Evolutionary conservation across 2,797 vertebrate genomes (phyloP), one percentile per base, ranked within the genome.

Genomic region (Danio albolineatus): DNA sequence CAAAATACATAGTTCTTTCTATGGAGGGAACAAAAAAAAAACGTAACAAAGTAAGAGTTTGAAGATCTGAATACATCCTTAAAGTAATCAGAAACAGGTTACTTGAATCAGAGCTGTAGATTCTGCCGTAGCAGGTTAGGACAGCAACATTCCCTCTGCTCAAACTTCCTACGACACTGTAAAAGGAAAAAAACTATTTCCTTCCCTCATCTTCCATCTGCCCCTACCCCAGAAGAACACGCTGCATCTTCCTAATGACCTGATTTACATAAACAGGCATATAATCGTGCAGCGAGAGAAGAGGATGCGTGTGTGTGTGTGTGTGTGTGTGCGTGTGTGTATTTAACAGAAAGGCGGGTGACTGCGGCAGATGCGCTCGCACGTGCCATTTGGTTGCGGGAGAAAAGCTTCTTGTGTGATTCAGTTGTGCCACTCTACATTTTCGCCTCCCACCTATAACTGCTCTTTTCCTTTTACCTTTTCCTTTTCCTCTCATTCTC

Each of bases 191-290:
- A 48, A 48, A 77, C 78, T 28, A 41, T 28, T 64, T 78, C 38
- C 43, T 53, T 46, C 28, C 67, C 28, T 53, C 83, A 65, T 70
- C 66, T 65, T 66, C 72, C 72, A 36, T 76, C 79, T 75, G 36
- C 51, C 49, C 21, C 43, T 54, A 36, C 43, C 12, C 14, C 19
- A 77, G 82, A 85, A 86, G 83, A 88, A 83, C 81, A 79, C 53
- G 76, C 78, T 77, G 82, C 84, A 85, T 87, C 80, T 87, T 85
- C 86, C 85, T 91, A 93, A 92, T 91, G 86, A 90, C 83, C 83
- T 87, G 46, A 91, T 93, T 91, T 92, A 86, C 90, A 93, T 92
- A 90, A 89, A 88, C 87, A 89, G 80, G 84, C 87, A 87, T 78
- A 84, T 65, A 85, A 88, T 84, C 80, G 66, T 60, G 17, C 5